A percentile compares a stretch with the other conserved stretches of the same genome.
These are phyloP conservation scores for Orchesellides sinensis DNA, from an alignment of 2,888 invertebrate genomes.

Conservation along the genomic window DNA sequence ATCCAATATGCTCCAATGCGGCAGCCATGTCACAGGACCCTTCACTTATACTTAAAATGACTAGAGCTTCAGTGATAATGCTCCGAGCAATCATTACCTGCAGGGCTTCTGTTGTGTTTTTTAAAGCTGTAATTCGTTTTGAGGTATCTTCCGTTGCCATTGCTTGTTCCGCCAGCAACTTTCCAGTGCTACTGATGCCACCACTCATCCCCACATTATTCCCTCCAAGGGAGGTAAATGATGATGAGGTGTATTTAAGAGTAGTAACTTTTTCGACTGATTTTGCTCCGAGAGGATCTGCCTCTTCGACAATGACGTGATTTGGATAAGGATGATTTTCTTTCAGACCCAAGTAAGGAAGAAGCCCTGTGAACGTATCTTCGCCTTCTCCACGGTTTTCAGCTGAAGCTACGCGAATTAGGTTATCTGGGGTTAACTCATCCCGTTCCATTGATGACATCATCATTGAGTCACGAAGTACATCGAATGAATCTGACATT, in stretches of 20 bases:
- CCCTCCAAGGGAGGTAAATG: neutral
- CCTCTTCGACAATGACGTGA: constrained; percentile 78
- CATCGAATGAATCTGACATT: constrained; percentile 51
- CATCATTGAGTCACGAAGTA: neutral
- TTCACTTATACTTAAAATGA: constrained; percentile 78
- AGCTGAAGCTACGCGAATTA: constrained; percentile 30
- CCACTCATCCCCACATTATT: too few relatives aligned
- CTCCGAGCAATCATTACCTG: constrained; percentile 80
- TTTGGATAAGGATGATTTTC: constrained; percentile 78
- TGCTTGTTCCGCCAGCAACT: constrained; percentile 79
- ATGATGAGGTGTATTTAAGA: neutral
- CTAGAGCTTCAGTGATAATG: constrained; percentile 80
- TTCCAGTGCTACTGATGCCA: neutral
- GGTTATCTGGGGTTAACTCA: constrained; percentile 40
- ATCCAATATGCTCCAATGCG: constrained; percentile 78
- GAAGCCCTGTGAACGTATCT: constrained; percentile 61
- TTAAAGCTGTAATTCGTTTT: constrained; percentile 79
- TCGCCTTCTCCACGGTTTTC: constrained; percentile 37
- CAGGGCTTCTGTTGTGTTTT: constrained; percentile 79
- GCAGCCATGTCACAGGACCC: constrained; percentile 78
- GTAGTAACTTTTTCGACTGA: constrained; percentile 77
- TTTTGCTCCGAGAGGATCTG: constrained; percentile 80
- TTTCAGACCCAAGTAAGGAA: constrained; percentile 77
- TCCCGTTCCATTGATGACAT: constrained; percentile 8
- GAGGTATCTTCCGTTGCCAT: constrained; percentile 77